These are phyloP conservation scores for Scotopteryx bipunctaria DNA, from an alignment of 2,888 invertebrate species.

Conservation along the genomic window DNA sequence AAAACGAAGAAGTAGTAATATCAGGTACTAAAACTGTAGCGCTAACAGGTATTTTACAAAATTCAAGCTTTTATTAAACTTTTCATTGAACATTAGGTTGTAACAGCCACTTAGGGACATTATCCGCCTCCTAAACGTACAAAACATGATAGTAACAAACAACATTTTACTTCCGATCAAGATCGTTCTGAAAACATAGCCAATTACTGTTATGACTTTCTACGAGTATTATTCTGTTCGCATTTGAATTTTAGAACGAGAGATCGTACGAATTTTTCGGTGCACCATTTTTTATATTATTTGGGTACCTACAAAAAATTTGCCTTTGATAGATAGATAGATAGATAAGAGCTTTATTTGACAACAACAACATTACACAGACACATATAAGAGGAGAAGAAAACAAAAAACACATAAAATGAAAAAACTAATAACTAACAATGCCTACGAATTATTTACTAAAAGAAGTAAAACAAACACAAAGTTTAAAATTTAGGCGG, in stretches of 20 bases:
- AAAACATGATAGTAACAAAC: slow-evolving; percentile 22
- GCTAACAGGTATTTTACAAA: slow-evolving; percentile 1
- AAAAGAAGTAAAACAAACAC: no score
- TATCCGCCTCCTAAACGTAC: slow-evolving; percentile 15
- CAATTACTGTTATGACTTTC: slow-evolving; percentile 26
- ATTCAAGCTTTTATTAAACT: slow-evolving; percentile 12
- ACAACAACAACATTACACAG: no score
- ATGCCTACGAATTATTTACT: no score
- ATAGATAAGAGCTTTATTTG: no score
- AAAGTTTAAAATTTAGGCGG: no score
- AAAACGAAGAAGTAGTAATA: no score
- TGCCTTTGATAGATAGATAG: no score
- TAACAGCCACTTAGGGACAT: slow-evolving; percentile 17
- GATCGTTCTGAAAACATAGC: slow-evolving; percentile 27
- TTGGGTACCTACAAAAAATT: no score
- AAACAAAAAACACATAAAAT: no score
- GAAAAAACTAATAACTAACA: no score
- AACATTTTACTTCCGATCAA: slow-evolving; percentile 27
- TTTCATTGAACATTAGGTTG: slow-evolving; percentile 16
- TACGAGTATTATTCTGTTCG: slow-evolving; percentile 20
- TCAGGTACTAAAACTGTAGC: not conserved
- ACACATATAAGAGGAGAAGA: no score
- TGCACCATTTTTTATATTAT: no score
- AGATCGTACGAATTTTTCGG: not conserved
- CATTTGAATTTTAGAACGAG: slow-evolving; percentile 20